These are phyloP conservation scores for Xiphophorus birchmanni DNA, from an alignment of 2,797 vertebrate species.

Conservation along the genomic window DNA sequence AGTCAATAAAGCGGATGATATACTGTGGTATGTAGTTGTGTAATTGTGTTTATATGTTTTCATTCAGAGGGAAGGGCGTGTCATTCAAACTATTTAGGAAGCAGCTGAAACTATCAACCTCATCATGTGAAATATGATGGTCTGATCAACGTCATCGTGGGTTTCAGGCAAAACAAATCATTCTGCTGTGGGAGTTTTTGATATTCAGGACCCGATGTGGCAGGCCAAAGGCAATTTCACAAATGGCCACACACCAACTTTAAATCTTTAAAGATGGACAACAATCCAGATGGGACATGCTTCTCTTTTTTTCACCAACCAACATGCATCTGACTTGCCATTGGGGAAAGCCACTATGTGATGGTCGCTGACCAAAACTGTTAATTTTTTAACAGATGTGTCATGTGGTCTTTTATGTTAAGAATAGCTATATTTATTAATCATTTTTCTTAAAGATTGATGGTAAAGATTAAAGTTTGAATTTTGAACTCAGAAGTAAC, in stretches of 20 bases:
- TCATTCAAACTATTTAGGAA: constrained; percentile 21
- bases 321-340: constrained; percentile 23
- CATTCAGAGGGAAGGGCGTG: constrained; percentile 16
- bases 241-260: constrained; percentile 71
- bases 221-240: constrained; percentile 71
- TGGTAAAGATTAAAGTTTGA: not conserved
- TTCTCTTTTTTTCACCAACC: constrained; percentile 23
- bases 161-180: constrained; percentile 61
- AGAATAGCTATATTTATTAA: not conserved
- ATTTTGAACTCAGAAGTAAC: not conserved
- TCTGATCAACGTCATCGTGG: constrained; percentile 9
- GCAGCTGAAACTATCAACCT: constrained; percentile 30
- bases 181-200: constrained; percentile 49
- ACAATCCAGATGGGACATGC: constrained; percentile 38
- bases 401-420: not conserved
- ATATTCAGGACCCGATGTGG: constrained; percentile 63
- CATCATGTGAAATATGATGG: constrained; percentile 32
- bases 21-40: constrained; percentile 3
- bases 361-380: constrained; percentile 5
- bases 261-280: constrained; percentile 68
- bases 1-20: constrained; percentile 42
- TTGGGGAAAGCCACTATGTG: constrained; percentile 13
- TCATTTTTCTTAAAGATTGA: not conserved
- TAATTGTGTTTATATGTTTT: constrained; percentile 33
- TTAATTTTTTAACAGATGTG: not conserved